These are phyloP conservation scores for Jaculus jaculus DNA, from an alignment of 2,113 vertebrate species.

Conservation along the genomic window DNA sequence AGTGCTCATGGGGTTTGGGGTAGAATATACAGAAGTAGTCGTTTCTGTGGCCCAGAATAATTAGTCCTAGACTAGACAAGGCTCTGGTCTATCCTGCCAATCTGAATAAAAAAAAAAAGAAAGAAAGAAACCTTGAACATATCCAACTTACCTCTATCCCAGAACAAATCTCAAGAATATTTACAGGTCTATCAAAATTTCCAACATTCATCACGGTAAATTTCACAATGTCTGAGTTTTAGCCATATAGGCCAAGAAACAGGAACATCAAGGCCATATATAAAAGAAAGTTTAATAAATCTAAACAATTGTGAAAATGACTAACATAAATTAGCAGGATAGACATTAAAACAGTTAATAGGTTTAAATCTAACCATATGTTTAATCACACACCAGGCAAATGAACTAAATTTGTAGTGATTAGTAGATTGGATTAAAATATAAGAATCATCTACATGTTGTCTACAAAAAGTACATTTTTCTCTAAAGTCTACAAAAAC, in stretches of 20 bases:
- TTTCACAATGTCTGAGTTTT: neutral
- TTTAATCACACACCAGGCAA: slow-evolving; percentile 15
- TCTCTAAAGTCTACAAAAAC: neutral
- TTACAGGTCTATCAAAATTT: slow-evolving; percentile 3
- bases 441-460: neutral
- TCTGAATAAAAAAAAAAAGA: neutral
- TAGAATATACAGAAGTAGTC: neutral
- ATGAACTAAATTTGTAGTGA: neutral
- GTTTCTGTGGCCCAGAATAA: neutral
- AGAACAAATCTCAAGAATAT: neutral
- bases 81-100: neutral
- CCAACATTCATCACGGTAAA: neutral
- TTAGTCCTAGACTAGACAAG: neutral
- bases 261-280: neutral
- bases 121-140: slow-evolving; percentile 30
- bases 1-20: neutral
- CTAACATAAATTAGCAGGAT: neutral
- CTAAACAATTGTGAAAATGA: neutral
- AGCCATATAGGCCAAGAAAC: neutral
- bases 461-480: neutral
- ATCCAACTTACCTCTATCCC: neutral
- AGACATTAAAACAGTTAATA: neutral
- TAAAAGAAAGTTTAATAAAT: neutral
- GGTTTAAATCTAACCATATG: neutral
- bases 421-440: neutral